phyloP scores from a whole-genome alignment of 2,888 invertebrate species.

The Aphelenchoides bicaudatus region DNA sequence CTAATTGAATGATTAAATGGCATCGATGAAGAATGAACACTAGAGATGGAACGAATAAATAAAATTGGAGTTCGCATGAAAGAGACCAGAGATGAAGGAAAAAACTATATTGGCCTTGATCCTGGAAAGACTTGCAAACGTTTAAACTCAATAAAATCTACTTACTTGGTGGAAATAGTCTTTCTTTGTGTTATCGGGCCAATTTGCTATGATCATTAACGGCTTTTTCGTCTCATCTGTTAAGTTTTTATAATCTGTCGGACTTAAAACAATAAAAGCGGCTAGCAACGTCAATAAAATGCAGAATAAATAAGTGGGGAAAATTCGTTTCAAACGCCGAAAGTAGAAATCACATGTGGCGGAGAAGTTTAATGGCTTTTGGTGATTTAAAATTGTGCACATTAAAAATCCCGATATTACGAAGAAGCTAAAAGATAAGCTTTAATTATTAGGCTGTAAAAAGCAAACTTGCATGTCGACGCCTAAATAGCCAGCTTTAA shows the following conservation, averaged over 20 bases:
- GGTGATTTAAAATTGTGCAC: not conserved
- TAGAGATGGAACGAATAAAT: not conserved
- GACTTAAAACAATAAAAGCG: not conserved
- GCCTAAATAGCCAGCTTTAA: slow-evolving; percentile 16
- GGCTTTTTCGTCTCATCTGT: not conserved
- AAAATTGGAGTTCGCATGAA: slow-evolving; percentile 12
- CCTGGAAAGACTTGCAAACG: not conserved
- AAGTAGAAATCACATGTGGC: slow-evolving; percentile 1
- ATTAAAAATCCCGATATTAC: slow-evolving; percentile 20
- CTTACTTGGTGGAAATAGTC: slow-evolving; percentile 9
- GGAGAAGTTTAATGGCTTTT: not conserved
- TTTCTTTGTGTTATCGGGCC: not conserved
- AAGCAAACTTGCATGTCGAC: slow-evolving; percentile 12
- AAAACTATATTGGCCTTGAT: not conserved
- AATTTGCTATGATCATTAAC: not conserved
- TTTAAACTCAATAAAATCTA: not conserved
- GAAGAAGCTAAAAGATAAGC: slow-evolving; percentile 13
- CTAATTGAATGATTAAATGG: not conserved
- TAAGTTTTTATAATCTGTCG: not conserved
- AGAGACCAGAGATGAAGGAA: slow-evolving; percentile 16
- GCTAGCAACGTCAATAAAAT: not conserved
- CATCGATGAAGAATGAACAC: slow-evolving; percentile 5
- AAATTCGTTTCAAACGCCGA: slow-evolving; percentile 12
- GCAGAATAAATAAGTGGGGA: slow-evolving; percentile 12
- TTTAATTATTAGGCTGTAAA: not conserved